phyloP scores from a whole-genome alignment of 1,140 invertebrate species.

The Dendrolimus punctatus region DNA sequence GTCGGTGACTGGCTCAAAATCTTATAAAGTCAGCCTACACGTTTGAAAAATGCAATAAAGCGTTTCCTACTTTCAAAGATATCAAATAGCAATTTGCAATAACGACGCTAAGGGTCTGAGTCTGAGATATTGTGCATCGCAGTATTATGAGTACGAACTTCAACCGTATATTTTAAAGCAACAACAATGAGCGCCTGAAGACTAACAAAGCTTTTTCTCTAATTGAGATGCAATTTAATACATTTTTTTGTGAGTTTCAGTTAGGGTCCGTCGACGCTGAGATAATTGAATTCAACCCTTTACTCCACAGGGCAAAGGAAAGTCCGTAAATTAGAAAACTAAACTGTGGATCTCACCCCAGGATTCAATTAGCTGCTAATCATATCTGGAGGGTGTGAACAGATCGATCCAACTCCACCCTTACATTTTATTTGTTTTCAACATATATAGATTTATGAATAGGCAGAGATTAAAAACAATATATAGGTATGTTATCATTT shows the following conservation, averaged over 20 bases:
- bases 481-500: neutral
- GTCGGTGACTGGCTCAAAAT: neutral
- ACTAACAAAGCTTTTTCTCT: conserved; percentile 23
- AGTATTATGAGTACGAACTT: conserved; percentile 15
- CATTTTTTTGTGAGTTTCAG: conserved; percentile 39
- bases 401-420: conserved; percentile 54
- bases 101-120: conserved; percentile 21
- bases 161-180: conserved; percentile 16
- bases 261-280: conserved; percentile 35
- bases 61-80: conserved; percentile 14
- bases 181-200: conserved; percentile 22
- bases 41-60: neutral
- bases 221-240: conserved; percentile 36
- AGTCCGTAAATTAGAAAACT: conserved; percentile 70
- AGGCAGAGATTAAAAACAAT: neutral
- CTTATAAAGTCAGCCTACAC: too few relatives aligned
- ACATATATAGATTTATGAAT: neutral
- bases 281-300: conserved; percentile 68
- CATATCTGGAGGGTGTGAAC: conserved; percentile 67
- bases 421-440: conserved; percentile 14
- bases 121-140: conserved; percentile 13
- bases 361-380: conserved; percentile 68
- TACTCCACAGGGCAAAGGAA: conserved; percentile 51
- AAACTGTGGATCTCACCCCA: conserved; percentile 66
- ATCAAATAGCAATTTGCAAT: conserved; percentile 30